Percentiles rank a stretch among this genome's conserved stretches.
These are phyloP conservation scores for Sebastes schlegelii DNA, from an alignment of 2,113 vertebrate species.

Conservation along the genomic window DNA sequence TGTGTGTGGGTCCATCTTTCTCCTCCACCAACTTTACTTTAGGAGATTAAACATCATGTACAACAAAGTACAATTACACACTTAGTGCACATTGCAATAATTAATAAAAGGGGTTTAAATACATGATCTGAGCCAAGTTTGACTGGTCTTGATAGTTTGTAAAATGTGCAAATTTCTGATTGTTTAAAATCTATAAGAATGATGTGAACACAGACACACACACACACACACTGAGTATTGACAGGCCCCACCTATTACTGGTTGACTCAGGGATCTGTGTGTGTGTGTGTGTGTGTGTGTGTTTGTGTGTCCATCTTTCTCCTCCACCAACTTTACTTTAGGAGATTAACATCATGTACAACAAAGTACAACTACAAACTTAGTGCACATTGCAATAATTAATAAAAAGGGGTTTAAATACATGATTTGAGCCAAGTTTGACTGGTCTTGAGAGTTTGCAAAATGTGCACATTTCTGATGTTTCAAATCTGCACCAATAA, in stretches of 20 bases:
- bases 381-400: too few species aligned
- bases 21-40: conserved; percentile 7
- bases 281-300: conserved; percentile 7
- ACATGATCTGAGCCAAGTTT: neutral
- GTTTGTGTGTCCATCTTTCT: conserved; percentile 46
- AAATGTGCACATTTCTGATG: too few species aligned
- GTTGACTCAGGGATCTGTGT: too few species aligned
- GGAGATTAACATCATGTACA: conserved; percentile 48
- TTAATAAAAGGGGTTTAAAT: too few species aligned
- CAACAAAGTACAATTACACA: conserved; percentile 32
- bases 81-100: too few species aligned
- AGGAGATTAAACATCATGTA: conserved; percentile 49
- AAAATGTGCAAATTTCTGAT: neutral
- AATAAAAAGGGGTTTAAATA: too few species aligned
- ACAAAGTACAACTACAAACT: conserved; percentile 27
- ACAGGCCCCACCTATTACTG: too few species aligned
- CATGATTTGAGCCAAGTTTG: neutral
- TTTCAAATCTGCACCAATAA: neutral
- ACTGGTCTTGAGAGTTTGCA: too few species aligned
- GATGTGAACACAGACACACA: neutral
- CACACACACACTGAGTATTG: too few species aligned
- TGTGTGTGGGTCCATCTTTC: neutral
- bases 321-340: conserved; percentile 60
- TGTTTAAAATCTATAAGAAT: neutral
- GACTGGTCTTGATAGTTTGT: too few species aligned